Base-by-base conservation (phyloP, 2,888 invertebrate genomes). In the Baccha elongata region DNA sequence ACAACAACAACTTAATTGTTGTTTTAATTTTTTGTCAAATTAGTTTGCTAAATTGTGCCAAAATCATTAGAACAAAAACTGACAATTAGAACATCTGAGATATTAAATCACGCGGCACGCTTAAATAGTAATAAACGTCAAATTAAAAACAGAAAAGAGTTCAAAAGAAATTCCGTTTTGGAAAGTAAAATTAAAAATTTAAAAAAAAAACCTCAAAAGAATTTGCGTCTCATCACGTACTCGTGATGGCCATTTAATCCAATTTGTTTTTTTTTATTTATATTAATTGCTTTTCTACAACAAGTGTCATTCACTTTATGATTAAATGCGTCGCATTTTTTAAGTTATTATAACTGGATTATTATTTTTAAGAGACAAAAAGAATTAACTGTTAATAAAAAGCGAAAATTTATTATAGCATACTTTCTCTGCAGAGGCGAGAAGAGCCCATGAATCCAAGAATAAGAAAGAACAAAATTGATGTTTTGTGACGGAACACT, bases 401-500 rank as follows among this genome's bases (percentile, higher is more conserved):
- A 79, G 68, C 53, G 79, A 73, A 79, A 79, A 79, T 68, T 53
- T 67, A 79, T 79, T 79, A 68, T 73, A 52, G 72, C 72, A 67
- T 72, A 73, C 79, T 79, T 79, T 79, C 79, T 68, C 79, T 48
- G 72, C n/a, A 23, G 17, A 13, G 13, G 46, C n/a, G 17, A 13
- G 13, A 40, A 42, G 3, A 53, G 53, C 50, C 60, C 60, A 73
- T 73, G 67, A 72, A 53, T 44, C 50, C 19, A 42, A 65, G 71
- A 73, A 67, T 67, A 32, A 13, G 32, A 48, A 72, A 46, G 72
- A 62, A 67, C 71, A 29, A 50, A 52, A 60, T 15, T 60, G 37
- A 53, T 60, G 67, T 67, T 32, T 32, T 72, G 52, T 50, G 58
- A 65, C 52, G 60, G 32, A 68, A 62, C 48, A 79, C 72, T 79